Evolutionary conservation across 2,113 vertebrate genomes (phyloP), one percentile per base, ranked within the genome.

Genomic region (Axis porcinus): DNA sequence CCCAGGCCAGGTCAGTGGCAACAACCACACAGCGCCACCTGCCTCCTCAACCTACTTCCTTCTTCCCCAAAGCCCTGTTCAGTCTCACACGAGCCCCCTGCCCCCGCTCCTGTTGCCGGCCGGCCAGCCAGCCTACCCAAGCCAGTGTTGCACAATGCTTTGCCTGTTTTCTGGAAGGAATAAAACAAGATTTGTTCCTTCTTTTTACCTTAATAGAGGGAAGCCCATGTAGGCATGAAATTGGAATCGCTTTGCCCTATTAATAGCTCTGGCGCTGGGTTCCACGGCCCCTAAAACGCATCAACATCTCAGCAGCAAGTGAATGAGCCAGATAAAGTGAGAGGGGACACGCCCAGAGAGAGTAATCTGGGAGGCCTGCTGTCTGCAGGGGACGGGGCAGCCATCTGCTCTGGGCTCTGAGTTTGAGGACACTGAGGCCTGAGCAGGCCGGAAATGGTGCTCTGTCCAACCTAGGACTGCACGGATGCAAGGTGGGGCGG

Each of bases 181-280:
- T 89, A 14, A 84, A 40, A 70, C 62, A 40, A 87, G 70, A 58
- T 95, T 93, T 90, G 74, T 95, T 95, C 64, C 87, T 33, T 89
- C 70, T 93, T 91, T 85, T 95, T 92, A 86, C 74, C 86, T 92
- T 95, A 89, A 97, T 92, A 92, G 97, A 93, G 54, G 93, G 28
- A 97, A 97, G 79, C 45, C 93, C 94, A 62, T 28, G 54, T 86
- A 96, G 90, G 92, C 97, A 92, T 97, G 97, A 98, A 97, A 97
- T 97, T 97, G 96, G 95, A 96, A 92, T 97, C 47, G 91, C 90
- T 67, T 58, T 93, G 58, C 95, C 96, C 95, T 82, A 52, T 97
- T 98, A 96, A 78, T 86, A 33, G 93, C 15, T 16, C 0, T 40
- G 95, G 62, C 6, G 1, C 3, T 74, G 90, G 94, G 93, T 91